phyloP scores from a whole-genome alignment of 1,140 invertebrate genomes.

The Eurosta solidaginis region DNA sequence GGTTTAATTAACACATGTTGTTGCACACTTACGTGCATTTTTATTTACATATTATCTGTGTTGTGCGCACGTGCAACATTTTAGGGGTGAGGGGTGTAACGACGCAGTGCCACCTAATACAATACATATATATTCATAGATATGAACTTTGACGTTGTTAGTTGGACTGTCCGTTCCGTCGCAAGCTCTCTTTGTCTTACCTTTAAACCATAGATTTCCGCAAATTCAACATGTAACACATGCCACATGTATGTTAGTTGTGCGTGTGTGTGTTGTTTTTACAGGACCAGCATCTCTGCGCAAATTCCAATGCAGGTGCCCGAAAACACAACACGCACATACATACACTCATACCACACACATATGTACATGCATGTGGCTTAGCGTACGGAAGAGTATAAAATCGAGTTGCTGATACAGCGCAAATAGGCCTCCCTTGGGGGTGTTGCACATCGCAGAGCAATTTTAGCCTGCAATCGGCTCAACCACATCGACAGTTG shows the following conservation, averaged over 20 bases:
- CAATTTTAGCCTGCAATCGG: neutral
- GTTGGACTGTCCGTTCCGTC: neutral
- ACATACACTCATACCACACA: neutral
- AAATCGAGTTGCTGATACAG: conserved; percentile 24
- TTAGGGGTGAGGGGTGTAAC: neutral
- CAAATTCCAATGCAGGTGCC: conserved; percentile 24
- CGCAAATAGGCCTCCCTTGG: conserved; percentile 25
- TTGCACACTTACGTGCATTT: neutral
- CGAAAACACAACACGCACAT: neutral
- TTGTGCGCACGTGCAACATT: conserved; percentile 23
- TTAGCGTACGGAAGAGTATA: neutral
- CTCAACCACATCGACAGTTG: neutral
- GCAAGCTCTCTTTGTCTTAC: neutral
- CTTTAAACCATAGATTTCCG: neutral
- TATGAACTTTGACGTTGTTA: conserved; percentile 21
- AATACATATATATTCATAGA: neutral
- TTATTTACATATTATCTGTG: neutral
- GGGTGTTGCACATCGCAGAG: neutral
- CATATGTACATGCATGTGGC: neutral
- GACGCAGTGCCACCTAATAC: neutral
- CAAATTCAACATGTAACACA: neutral
- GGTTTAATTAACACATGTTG: conserved; percentile 20
- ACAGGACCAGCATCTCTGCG: neutral
- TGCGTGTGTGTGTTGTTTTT: neutral
- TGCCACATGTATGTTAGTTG: neutral